Evolutionary conservation across 2,888 invertebrate species (phyloP).

Genomic region (Leptothorax acervorum): DNA sequence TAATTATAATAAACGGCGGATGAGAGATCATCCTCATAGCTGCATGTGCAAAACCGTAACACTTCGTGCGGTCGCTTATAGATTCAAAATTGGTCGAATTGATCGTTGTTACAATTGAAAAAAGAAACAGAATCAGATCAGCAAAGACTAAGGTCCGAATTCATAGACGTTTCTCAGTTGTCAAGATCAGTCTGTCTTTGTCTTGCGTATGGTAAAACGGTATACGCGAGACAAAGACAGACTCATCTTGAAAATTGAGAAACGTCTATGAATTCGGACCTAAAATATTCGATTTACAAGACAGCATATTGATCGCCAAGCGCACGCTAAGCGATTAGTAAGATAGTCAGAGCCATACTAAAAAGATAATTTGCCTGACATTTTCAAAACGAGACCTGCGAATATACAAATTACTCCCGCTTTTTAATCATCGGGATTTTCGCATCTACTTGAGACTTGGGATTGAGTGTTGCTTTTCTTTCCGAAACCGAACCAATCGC

Average conservation of each 20-base stretch:
- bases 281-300: conserved; percentile 9
- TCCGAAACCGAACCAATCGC: too few relatives aligned
- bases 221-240: too few relatives aligned
- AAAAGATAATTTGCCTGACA: background rate
- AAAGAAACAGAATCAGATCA: background rate
- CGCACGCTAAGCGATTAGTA: background rate
- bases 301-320: background rate
- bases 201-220: too few relatives aligned
- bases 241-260: too few relatives aligned
- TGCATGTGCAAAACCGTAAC: background rate
- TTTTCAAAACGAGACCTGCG: background rate
- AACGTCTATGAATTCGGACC: too few relatives aligned
- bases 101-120: background rate
- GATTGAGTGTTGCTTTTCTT: background rate
- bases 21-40: background rate
- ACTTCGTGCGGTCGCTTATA: background rate
- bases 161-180: too few relatives aligned
- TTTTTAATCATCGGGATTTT: background rate
- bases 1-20: background rate
- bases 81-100: background rate
- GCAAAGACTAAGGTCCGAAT: background rate
- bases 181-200: too few relatives aligned
- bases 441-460: background rate
- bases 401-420: background rate
- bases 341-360: background rate